These are phyloP conservation scores for Escarpia spicata DNA, from an alignment of 2,888 invertebrate species.

Conservation along the genomic window DNA sequence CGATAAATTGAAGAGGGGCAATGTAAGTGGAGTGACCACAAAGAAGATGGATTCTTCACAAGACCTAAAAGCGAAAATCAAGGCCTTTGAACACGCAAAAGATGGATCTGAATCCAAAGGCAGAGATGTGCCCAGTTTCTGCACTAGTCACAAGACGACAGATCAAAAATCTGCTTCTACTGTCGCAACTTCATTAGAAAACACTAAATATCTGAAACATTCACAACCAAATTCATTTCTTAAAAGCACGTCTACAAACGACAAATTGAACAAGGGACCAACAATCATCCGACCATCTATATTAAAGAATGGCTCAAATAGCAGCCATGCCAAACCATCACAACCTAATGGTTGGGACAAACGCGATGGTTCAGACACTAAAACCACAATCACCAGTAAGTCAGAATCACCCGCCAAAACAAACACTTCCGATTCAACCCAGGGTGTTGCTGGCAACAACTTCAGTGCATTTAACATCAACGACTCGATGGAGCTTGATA, in stretches of 20 bases:
- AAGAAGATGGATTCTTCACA: background rate
- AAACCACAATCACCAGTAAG: background rate
- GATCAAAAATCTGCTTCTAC: background rate
- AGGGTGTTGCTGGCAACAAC: slow-evolving; percentile 17
- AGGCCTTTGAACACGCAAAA: background rate
- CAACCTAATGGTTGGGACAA: background rate
- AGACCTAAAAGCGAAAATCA: background rate
- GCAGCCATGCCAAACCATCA: background rate
- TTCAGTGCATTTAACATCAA: slow-evolving; percentile 29
- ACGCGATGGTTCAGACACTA: background rate
- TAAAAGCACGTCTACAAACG: background rate
- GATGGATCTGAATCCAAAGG: background rate
- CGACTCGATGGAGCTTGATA: slow-evolving; percentile 20
- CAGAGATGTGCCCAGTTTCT: background rate
- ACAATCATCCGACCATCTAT: background rate
- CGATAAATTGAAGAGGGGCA: background rate
- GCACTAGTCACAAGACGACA: background rate
- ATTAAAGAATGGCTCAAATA: background rate
- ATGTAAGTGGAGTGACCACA: background rate
- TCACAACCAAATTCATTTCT: background rate
- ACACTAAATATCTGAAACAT: background rate
- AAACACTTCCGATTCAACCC: background rate
- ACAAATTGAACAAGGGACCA: background rate
- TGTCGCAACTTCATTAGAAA: background rate
- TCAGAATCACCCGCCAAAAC: background rate